These are phyloP conservation scores for Ahaetulla prasina DNA, from an alignment of 2,113 vertebrate genomes.

Conservation along the genomic window DNA sequence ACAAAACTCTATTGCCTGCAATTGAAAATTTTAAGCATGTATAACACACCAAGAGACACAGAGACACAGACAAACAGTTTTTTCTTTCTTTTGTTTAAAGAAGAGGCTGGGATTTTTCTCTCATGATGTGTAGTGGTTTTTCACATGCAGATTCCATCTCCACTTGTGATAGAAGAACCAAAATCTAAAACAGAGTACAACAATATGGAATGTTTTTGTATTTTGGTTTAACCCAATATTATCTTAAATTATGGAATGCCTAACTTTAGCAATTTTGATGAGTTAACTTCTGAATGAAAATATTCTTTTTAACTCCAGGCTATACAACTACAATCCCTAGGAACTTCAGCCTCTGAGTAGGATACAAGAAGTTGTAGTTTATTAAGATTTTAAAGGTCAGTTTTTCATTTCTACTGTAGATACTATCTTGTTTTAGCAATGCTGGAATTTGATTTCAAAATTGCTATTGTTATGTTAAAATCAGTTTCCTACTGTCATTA, in stretches of 20 bases:
- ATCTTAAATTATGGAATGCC: neutral
- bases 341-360: neutral
- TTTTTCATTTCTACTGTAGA: neutral
- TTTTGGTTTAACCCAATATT: neutral
- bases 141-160: neutral
- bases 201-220: neutral
- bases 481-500: neutral
- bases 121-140: neutral
- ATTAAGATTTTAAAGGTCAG: neutral
- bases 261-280: neutral
- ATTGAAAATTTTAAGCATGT: neutral
- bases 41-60: neutral
- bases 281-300: neutral
- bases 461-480: neutral
- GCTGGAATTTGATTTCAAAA: neutral
- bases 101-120: neutral
- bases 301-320: neutral
- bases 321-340: neutral
- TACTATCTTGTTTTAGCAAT: neutral
- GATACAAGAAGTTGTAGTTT: neutral
- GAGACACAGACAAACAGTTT: neutral
- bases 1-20: neutral
- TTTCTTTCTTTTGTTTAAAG: neutral
- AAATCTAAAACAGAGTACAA: neutral
- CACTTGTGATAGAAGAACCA: neutral